Conservation (phyloP, 2,888 invertebrate genomes). For the Argyresthia albistria region DNA sequence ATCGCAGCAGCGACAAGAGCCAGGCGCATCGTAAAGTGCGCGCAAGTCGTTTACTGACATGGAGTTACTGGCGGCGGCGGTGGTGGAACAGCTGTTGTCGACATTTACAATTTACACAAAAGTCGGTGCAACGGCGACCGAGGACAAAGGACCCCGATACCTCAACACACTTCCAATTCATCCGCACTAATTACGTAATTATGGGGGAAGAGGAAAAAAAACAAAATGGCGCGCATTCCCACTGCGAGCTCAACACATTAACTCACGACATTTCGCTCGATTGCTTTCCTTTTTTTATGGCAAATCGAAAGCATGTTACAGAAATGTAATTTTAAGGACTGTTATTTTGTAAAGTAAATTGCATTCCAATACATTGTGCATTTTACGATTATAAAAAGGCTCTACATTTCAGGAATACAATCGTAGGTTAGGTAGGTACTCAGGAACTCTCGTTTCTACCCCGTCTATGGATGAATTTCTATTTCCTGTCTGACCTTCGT, state of each 20-base stretch:
- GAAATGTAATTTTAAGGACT: neutral
- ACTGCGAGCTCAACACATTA: slow-evolving; percentile 56
- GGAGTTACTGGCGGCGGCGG: slow-evolving; percentile 27
- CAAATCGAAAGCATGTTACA: slow-evolving; percentile 1
- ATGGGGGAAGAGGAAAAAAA: slow-evolving; percentile 42
- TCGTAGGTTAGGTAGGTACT: too few relatives aligned
- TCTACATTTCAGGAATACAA: too few relatives aligned
- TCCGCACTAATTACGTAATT: slow-evolving; percentile 69
- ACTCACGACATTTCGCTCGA: slow-evolving; percentile 42
- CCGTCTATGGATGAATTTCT: too few relatives aligned
- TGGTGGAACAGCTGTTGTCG: slow-evolving; percentile 48
- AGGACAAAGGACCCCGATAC: slow-evolving; percentile 55
- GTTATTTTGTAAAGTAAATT: neutral
- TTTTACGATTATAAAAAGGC: too few relatives aligned
- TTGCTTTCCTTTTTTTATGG: neutral
- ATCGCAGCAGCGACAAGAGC: too few relatives aligned
- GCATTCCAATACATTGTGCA: too few relatives aligned
- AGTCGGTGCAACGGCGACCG: slow-evolving; percentile 37
- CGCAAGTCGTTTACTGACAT: neutral
- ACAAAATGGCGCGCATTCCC: slow-evolving; percentile 59
- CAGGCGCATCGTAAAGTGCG: too few relatives aligned
- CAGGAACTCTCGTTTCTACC: too few relatives aligned
- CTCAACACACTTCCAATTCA: slow-evolving; percentile 60
- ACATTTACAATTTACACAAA: slow-evolving; percentile 36
- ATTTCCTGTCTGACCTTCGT: too few relatives aligned